Evolutionary conservation across 1,140 invertebrate species (phyloP).

Genomic region (Drosophila micromelanica): DNA sequence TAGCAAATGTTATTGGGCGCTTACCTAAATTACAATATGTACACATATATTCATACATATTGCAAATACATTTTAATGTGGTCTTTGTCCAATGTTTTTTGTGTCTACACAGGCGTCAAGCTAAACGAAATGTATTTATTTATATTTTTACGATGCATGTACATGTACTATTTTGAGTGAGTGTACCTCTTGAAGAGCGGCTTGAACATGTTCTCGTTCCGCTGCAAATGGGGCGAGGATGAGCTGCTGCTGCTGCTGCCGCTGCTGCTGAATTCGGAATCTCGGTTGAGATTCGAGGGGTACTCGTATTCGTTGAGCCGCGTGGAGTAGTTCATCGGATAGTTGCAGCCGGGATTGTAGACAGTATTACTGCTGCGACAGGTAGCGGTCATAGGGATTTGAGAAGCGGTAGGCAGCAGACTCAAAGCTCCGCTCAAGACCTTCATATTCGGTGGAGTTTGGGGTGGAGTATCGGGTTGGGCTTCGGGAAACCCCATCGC

Average conservation of each 20-base stretch:
- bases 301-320: conserved; percentile 78
- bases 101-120: conserved; percentile 30
- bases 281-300: conserved; percentile 46
- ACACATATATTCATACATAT: conserved; percentile 3
- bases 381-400: conserved; percentile 86
- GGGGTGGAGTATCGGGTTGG: conserved; percentile 94
- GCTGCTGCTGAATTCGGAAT: conserved; percentile 85
- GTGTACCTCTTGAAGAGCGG: conserved; percentile 94
- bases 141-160: neutral
- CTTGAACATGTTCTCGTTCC: conserved; percentile 87
- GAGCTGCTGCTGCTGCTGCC: conserved; percentile 86
- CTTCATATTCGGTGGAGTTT: conserved; percentile 96
- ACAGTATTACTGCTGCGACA: conserved; percentile 84
- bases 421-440: conserved; percentile 89
- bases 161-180: neutral
- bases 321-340: conserved; percentile 70
- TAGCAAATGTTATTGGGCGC: neutral
- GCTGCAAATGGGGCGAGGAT: conserved; percentile 86
- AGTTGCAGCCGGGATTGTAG: conserved; percentile 84
- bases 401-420: conserved; percentile 86
- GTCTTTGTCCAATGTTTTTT: neutral
- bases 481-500: conserved; percentile 92
- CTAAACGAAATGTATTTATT: neutral
- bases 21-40: conserved; percentile 31
- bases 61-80: conserved; percentile 9